A percentile compares a stretch with the other conserved stretches of the same genome.
phyloP scores from a whole-genome alignment of 2,797 vertebrate species.

The Okamejei kenojei region DNA sequence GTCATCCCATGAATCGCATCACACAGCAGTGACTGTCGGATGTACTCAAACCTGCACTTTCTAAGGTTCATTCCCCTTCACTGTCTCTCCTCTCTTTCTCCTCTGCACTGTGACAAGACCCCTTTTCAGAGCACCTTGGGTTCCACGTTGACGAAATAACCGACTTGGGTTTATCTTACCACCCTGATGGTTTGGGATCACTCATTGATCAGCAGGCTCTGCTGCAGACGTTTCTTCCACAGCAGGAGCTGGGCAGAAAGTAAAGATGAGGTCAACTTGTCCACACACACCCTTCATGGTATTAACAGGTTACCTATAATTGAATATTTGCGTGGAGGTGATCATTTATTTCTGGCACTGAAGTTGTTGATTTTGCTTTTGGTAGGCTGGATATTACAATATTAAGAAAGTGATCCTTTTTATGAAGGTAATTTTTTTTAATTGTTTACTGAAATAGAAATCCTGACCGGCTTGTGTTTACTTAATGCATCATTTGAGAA shows the following conservation, averaged over 20 bases:
- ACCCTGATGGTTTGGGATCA: background rate
- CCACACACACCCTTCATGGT: background rate
- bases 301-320: background rate
- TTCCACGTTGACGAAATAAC: background rate
- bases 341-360: background rate
- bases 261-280: background rate
- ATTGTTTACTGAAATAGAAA: background rate
- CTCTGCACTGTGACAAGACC: background rate
- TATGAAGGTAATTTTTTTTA: conserved; percentile 1
- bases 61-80: conserved; percentile 6
- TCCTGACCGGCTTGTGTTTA: background rate
- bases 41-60: conserved; percentile 24
- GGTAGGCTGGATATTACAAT: background rate
- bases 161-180: background rate
- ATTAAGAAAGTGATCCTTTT: background rate
- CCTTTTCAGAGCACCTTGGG: background rate
- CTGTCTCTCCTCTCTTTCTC: background rate
- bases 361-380: conserved; percentile 16
- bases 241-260: background rate
- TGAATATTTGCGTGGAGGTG: background rate
- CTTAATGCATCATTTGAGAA: background rate
- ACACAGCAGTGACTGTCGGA: conserved; percentile 5
- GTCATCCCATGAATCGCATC: background rate
- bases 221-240: background rate
- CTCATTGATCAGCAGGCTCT: background rate